Evolutionary conservation across 2,113 vertebrate species (phyloP), one percentile per base, ranked within the genome.

Genomic region (Mionectes macconnelli): DNA sequence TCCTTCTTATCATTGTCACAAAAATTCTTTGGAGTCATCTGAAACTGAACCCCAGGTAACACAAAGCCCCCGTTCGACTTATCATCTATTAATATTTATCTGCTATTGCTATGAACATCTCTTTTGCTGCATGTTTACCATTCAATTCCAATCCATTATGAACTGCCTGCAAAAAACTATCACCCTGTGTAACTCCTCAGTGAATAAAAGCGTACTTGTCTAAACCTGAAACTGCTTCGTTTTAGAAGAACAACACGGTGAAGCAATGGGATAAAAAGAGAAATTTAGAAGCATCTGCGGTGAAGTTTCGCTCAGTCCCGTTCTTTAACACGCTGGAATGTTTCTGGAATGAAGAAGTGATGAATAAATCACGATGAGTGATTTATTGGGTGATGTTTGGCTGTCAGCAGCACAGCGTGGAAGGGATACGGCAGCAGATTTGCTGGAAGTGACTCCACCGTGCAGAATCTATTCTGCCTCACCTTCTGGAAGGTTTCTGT

Each of bases 321-420:
- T 50, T 59, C 16, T 59, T 52, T 33, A 55, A 39, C 17, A 27
- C 5, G 1, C 6, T 55, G 8, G 17, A 63, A 24, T 20, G 25
- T 53, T 91, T 68, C 64, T 75, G 59, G 25, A 57, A 27, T 37
- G 27, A 47, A 78, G 13, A n/a, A n/a, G n/a, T n/a, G n/a, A n/a
- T n/a, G n/a, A n/a, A n/a, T n/a, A n/a, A n/a, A n/a, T 68, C 24
- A 8, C 2, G 2, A 5, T 12, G 40, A 47, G 27, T 14, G 31
- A 47, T 52, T 52, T 70, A 17, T 8, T 59, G 39, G 16, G 24
- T n/a, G 31, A n/a, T 30, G 14, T 15, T 7, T 8, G 73, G 20
- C 22, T 79, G 2, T 39, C 50, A 39, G 60, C 2, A 2, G 6
- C 6, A 6, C 3, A 14, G 27, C 6, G 15, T 5, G 8, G 40